A percentile compares a stretch with the other conserved stretches of the same genome.
Conservation (phyloP, 2,113 vertebrate genomes). For the Cavia aperea region DNA sequence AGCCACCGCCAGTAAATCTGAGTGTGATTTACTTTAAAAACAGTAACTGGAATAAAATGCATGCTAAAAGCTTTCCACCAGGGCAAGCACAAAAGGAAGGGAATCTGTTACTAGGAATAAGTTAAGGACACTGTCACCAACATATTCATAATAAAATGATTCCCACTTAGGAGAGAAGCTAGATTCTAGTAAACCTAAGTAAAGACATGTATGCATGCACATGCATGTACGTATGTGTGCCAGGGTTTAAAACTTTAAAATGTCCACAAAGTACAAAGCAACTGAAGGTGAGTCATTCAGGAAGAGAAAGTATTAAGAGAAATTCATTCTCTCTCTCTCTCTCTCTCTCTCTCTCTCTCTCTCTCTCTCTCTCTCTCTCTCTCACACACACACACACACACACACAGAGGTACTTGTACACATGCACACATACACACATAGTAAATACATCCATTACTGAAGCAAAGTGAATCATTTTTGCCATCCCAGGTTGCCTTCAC, state of each 20-base stretch:
- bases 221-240: neutral
- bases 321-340: neutral
- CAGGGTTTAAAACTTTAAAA: neutral
- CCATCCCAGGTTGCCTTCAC: accelerated
- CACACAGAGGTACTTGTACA: neutral
- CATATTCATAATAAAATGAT: neutral
- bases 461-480: too few species aligned
- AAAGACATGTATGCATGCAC: neutral
- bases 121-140: neutral
- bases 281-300: neutral
- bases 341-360: neutral
- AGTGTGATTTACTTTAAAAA: neutral
- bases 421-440: accelerated
- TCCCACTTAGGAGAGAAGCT: neutral
- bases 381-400: too few species aligned
- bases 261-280: too few species aligned
- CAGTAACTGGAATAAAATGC: neutral
- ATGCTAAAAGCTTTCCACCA: neutral
- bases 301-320: neutral
- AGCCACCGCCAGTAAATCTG: neutral
- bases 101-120: neutral
- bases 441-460: accelerated
- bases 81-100: neutral
- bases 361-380: neutral
- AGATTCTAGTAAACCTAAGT: neutral